Percentiles rank a stretch among this genome's conserved stretches.
Conservation (phyloP, 2,797 vertebrate genomes). For the Anomalospiza imberbis region DNA sequence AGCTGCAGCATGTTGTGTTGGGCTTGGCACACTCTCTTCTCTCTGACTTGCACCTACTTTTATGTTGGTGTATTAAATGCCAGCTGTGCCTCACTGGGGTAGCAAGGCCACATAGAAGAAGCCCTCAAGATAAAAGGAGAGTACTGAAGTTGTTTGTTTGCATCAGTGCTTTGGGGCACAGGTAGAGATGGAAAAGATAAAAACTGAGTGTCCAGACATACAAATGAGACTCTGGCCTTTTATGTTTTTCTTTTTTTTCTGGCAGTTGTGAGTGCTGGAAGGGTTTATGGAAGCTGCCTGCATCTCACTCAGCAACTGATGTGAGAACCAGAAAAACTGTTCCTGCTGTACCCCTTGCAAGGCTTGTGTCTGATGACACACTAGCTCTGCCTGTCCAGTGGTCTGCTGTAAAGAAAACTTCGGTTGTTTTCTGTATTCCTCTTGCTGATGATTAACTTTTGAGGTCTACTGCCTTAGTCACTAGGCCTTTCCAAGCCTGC, state of each 20-base stretch:
- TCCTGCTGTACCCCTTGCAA: background rate
- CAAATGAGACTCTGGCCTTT: background rate
- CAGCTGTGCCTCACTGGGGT: background rate
- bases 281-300: background rate
- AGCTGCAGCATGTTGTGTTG: background rate
- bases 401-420: background rate
- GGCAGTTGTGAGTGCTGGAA: background rate
- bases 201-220: background rate
- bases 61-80: background rate
- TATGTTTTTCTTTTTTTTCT: background rate
- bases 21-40: background rate
- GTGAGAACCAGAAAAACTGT: conserved; percentile 18
- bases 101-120: background rate
- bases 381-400: background rate
- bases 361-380: background rate
- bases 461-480: conserved; percentile 4
- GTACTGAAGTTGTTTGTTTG: background rate
- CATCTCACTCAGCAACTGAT: background rate
- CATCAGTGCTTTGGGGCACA: background rate
- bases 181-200: background rate
- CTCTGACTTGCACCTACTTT: background rate
- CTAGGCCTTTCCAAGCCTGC: background rate
- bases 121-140: background rate
- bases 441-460: conserved; percentile 4
- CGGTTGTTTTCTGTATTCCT: background rate